Evolutionary conservation across 2,797 vertebrate genomes (phyloP), one percentile per base, ranked within the genome.

Genomic region (Brachyalestes nurse): DNA sequence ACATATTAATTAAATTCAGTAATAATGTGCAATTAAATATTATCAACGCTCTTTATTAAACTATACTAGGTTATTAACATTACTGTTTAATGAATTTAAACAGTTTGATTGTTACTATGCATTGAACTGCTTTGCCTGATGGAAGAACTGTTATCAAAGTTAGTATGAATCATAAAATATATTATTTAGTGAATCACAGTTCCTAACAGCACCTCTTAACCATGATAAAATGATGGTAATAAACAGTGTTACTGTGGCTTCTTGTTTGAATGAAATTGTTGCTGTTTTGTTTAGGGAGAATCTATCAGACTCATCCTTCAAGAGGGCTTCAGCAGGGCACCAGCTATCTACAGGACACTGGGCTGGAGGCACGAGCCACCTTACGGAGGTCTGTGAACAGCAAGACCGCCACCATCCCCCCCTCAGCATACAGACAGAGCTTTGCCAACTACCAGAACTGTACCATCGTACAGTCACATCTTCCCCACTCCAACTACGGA

Each of bases 361-460:
- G 91, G 4, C 85, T 93, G 51, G 93, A 94, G 55, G 91, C 93
- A 78, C 95, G 92, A 1, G 88, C 91, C 58, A 92, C 93, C 4
- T 91, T 95, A 80, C 93, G 23, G 38, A 84, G 90, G 87, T 86
- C 83, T 0, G 80, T 88, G 19, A 79, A 77, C 21, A 69, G 85
- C 49, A 85, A 66, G n/a, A 84, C 85, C 0, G 60, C 89, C 75
- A 90, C 89, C 61, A 49, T 92, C 72, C 93, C 95, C 0, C 92
- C 95, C 77, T 91, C 94, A 67, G 89, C 87, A 49, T 85, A 69
- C 0, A 89, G 94, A 86, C 93, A 93, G 83, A 92, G 90, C 89
- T 91, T 91, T 0, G 92, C 93, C 21, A 95, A 95, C 89, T 96
- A 97, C 92, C 96, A 97, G 93, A 97, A 97, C 91, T 97, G 95